Conservation (phyloP, 2,888 invertebrate species). For the Neoscelio sp. region DNA sequence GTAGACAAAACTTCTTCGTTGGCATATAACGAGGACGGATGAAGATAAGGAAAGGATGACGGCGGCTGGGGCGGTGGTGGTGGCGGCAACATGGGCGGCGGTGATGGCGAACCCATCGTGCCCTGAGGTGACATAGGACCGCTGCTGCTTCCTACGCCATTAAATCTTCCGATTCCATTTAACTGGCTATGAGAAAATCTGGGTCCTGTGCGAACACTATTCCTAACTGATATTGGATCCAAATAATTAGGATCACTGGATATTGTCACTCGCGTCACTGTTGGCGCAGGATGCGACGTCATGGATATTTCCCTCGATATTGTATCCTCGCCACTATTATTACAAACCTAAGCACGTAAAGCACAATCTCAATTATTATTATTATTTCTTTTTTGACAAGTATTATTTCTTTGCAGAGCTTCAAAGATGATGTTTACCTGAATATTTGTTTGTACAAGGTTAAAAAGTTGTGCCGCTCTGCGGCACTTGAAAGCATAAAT, state of each 20-base stretch:
- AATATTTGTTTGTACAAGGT: slow-evolving; percentile 93
- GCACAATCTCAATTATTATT: slow-evolving; percentile 1
- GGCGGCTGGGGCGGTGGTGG: slow-evolving; percentile 73
- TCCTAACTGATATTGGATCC: slow-evolving; percentile 82
- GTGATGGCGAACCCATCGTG: slow-evolving; percentile 82
- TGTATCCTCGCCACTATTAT: slow-evolving; percentile 80
- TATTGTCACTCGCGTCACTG: slow-evolving; percentile 82
- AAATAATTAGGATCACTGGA: slow-evolving; percentile 83
- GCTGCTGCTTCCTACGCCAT: slow-evolving; percentile 82
- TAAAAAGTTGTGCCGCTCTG: slow-evolving; percentile 94
- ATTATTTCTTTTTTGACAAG: not conserved
- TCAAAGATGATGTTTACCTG: too few relatives aligned
- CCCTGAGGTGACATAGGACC: slow-evolving; percentile 83
- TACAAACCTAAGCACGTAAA: slow-evolving; percentile 78
- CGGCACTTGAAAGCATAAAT: slow-evolving; percentile 97
- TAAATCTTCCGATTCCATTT: slow-evolving; percentile 78
- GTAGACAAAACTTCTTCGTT: slow-evolving; percentile 80
- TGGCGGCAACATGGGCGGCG: slow-evolving; percentile 77
- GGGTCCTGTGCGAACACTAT: slow-evolving; percentile 72
- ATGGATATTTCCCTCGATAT: slow-evolving; percentile 81
- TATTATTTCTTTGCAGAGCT: not conserved
- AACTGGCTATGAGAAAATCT: slow-evolving; percentile 79
- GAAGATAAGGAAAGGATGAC: slow-evolving; percentile 78
- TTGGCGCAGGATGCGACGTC: slow-evolving; percentile 80
- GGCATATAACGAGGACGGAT: slow-evolving; percentile 81